These are phyloP conservation scores for Liodrosophila aerea DNA, from an alignment of 2,888 invertebrate species.

Conservation along the genomic window DNA sequence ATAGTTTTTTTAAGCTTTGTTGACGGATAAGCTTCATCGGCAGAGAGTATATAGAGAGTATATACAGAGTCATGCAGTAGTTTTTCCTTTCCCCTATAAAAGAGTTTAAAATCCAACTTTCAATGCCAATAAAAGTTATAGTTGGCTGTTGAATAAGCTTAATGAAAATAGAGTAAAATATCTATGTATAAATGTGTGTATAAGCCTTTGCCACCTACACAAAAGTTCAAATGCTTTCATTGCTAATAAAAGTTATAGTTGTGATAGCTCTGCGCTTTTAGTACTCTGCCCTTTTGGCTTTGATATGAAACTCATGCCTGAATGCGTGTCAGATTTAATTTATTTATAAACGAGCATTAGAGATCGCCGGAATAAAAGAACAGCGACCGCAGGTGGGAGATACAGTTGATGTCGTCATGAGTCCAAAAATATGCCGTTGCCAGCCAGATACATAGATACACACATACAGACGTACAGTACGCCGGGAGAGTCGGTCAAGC, in stretches of 20 bases:
- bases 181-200: too few relatives aligned
- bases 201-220: too few relatives aligned
- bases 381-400: slow-evolving; percentile 33
- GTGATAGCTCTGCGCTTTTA: neutral
- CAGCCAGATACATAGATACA: too few relatives aligned
- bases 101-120: too few relatives aligned
- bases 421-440: slow-evolving; percentile 57
- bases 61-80: too few relatives aligned
- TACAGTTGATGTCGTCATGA: slow-evolving; percentile 62
- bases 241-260: slow-evolving; percentile 2
- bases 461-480: too few relatives aligned
- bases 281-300: neutral
- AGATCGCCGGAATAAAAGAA: neutral
- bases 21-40: neutral
- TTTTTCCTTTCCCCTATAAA: too few relatives aligned
- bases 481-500: slow-evolving; percentile 49
- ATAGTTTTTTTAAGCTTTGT: neutral
- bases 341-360: slow-evolving; percentile 37
- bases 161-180: too few relatives aligned
- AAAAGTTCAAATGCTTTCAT: too few relatives aligned
- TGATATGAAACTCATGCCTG: slow-evolving; percentile 36
- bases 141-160: too few relatives aligned
- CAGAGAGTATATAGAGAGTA: too few relatives aligned
- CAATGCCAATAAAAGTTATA: too few relatives aligned
- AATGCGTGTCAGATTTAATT: slow-evolving; percentile 61